Evolutionary conservation across 1,140 invertebrate species (phyloP).

Genomic region (Drosophila suzukii): DNA sequence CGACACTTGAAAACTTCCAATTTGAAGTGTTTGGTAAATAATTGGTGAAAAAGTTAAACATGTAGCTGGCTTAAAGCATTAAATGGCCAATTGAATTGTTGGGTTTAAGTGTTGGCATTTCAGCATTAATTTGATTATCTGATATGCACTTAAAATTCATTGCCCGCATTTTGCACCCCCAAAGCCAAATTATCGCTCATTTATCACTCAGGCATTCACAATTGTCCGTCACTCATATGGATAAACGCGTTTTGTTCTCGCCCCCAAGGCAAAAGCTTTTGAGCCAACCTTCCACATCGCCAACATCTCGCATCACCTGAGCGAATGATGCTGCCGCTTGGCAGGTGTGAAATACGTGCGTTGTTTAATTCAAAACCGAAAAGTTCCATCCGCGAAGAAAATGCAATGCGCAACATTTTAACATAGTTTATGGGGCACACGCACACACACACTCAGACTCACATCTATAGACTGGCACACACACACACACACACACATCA

Average conservation of each 20-base stretch:
- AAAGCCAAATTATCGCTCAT: slow-evolving; percentile 24
- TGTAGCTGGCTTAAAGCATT: not conserved
- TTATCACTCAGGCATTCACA: slow-evolving; percentile 16
- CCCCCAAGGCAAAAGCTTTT: slow-evolving; percentile 34
- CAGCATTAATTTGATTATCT: not conserved
- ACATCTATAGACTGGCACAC: not conserved
- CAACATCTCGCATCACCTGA: not conserved
- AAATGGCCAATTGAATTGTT: not conserved
- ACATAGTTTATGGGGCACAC: slow-evolving; percentile 44
- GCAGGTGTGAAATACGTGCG: slow-evolving; percentile 71
- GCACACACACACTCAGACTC: slow-evolving; percentile 1
- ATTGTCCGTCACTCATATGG: slow-evolving; percentile 53
- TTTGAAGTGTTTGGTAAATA: slow-evolving; percentile 55
- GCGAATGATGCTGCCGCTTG: slow-evolving; percentile 14
- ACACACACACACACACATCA: slow-evolving; percentile 3
- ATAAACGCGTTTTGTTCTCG: slow-evolving; percentile 45
- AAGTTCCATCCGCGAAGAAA: slow-evolving; percentile 41
- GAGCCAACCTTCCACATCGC: not conserved
- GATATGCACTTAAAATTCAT: not conserved
- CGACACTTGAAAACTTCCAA: slow-evolving; percentile 47
- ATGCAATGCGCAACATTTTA: slow-evolving; percentile 61
- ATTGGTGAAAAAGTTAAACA: slow-evolving; percentile 8
- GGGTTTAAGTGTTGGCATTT: not conserved
- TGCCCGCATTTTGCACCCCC: not conserved
- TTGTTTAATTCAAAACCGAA: slow-evolving; percentile 66